A percentile compares a stretch with the other conserved stretches of the same genome.
These are phyloP conservation scores for Drosophila hamatofila DNA, from an alignment of 2,888 invertebrate species.

Conservation along the genomic window DNA sequence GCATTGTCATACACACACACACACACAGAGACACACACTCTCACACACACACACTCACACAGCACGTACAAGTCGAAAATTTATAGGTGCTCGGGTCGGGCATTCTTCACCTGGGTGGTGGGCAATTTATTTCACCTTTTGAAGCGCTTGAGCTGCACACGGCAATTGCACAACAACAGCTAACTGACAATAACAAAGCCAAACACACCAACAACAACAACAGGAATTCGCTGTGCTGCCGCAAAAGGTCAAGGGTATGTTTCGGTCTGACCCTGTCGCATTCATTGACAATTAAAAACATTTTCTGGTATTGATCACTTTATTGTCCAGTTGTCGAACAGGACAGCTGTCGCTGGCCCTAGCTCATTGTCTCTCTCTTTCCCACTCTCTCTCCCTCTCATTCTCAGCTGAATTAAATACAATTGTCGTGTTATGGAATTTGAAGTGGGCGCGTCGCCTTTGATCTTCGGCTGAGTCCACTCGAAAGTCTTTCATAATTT, in stretches of 20 bases:
- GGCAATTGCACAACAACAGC: slow-evolving; percentile 55
- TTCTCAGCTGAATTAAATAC: slow-evolving; percentile 60
- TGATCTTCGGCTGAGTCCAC: slow-evolving; percentile 54
- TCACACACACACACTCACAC: slow-evolving; percentile 10
- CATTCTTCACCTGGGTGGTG: slow-evolving; percentile 72
- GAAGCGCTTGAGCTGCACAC: slow-evolving; percentile 40
- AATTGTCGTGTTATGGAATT: slow-evolving; percentile 61
- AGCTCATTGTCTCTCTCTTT: slow-evolving; percentile 14
- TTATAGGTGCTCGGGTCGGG: slow-evolving; percentile 39
- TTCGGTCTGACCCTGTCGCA: slow-evolving; percentile 28
- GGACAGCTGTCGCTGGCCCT: slow-evolving; percentile 29
- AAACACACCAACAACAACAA: slow-evolving; percentile 27
- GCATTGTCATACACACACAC: slow-evolving; percentile 58
- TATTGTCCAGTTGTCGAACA: slow-evolving; percentile 52
- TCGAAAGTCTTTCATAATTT: slow-evolving; percentile 73
- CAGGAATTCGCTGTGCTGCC: slow-evolving; percentile 41
- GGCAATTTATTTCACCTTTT: slow-evolving; percentile 59
- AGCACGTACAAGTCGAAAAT: slow-evolving; percentile 52
- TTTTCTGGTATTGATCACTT: slow-evolving; percentile 72
- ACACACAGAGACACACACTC: slow-evolving; percentile 24
- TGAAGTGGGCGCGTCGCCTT: slow-evolving; percentile 74
- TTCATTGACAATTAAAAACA: slow-evolving; percentile 78
- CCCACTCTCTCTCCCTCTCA: not conserved
- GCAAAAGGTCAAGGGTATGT: slow-evolving; percentile 67
- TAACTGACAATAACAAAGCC: slow-evolving; percentile 14